Conservation (phyloP, 2,113 vertebrate species). For the Romanogobio albipinnatus region DNA sequence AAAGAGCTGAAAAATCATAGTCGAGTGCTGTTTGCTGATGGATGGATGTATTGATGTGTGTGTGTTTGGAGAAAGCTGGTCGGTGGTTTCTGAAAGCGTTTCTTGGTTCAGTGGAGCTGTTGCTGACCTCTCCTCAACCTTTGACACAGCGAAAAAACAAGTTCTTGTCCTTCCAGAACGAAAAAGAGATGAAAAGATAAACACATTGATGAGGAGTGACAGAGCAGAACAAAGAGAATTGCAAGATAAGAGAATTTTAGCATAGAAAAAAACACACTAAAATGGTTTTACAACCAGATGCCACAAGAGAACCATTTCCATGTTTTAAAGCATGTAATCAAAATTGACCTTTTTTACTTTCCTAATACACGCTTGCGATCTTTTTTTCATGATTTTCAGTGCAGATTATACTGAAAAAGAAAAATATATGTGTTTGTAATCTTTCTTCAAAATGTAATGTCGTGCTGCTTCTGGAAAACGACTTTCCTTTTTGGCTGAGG, state of each 20-base stretch:
- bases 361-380: not conserved
- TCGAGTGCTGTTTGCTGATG: conserved; percentile 11
- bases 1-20: conserved; percentile 4
- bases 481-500: not conserved
- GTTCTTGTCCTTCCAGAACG: not conserved
- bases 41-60: conserved; percentile 1
- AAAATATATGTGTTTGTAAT: not conserved
- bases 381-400: not conserved
- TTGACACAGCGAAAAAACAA: conserved; percentile 37
- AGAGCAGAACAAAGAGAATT: not conserved
- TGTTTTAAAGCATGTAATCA: conserved; percentile 12
- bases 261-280: not conserved
- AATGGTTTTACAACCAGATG: not conserved
- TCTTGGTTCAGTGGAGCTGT: not conserved
- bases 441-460: not conserved
- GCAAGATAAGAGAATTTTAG: not conserved
- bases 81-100: not conserved
- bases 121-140: conserved; percentile 19
- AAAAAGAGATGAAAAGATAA: conserved; percentile 19
- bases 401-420: not conserved
- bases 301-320: not conserved
- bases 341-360: not conserved
- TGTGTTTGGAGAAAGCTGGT: conserved; percentile 27
- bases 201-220: not conserved
- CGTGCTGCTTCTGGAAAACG: not conserved